Percentiles rank a stretch among this genome's conserved stretches.
Conservation (phyloP, 2,113 vertebrate species). For the Dipodomys spectabilis region DNA sequence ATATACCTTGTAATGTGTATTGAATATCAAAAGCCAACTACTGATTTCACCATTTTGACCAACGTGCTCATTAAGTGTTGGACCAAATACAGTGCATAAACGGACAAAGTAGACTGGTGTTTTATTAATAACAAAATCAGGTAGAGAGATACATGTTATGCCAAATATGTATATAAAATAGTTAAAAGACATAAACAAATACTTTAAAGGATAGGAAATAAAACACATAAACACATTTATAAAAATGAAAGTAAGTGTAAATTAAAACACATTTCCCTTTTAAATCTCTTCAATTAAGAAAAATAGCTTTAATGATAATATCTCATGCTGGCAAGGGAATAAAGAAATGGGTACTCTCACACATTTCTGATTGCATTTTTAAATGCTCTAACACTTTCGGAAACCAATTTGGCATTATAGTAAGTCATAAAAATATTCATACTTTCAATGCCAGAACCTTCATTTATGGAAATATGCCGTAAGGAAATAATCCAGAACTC, state of each 20-base stretch:
- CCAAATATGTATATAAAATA: constrained; percentile 1
- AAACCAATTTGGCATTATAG: constrained; percentile 65
- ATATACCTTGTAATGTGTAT: neutral
- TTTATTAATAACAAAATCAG: constrained; percentile 18
- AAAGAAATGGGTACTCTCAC: constrained; percentile 52
- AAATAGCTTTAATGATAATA: constrained; percentile 62
- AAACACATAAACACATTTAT: constrained; percentile 54
- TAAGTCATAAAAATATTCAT: constrained; percentile 64
- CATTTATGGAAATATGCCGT: constrained; percentile 61
- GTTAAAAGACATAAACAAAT: neutral
- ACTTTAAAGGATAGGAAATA: constrained; percentile 26
- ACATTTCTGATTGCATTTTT: constrained; percentile 49
- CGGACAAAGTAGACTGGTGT: neutral
- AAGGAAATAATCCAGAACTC: constrained; percentile 63
- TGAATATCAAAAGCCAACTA: neutral
- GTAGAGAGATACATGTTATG: neutral
- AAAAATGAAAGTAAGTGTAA: constrained; percentile 65
- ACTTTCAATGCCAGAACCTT: constrained; percentile 32
- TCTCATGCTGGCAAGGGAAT: constrained; percentile 63
- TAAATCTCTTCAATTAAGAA: constrained; percentile 63
- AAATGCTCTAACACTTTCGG: constrained; percentile 61
- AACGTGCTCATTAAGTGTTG: constrained; percentile 4
- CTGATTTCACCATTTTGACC: neutral
- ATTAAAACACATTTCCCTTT: constrained; percentile 69
- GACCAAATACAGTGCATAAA: neutral